Conservation (phyloP, 1,140 invertebrate species). For the Notospermus geniculatus region DNA sequence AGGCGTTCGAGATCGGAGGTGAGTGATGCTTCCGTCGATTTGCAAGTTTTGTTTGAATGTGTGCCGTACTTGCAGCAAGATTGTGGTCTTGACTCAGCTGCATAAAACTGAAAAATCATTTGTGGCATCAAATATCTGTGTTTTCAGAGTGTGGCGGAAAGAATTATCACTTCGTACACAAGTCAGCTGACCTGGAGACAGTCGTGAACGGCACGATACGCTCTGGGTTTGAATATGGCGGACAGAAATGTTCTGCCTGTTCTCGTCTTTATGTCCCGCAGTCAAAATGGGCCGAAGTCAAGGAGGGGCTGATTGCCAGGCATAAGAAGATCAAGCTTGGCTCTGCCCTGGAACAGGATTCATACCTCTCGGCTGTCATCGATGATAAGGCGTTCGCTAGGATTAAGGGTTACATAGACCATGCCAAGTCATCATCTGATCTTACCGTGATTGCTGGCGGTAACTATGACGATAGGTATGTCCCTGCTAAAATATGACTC, state of each 20-base stretch:
- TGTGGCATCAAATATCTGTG: conserved; percentile 10
- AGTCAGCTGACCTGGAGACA: conserved; percentile 78
- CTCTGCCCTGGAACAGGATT: conserved; percentile 77
- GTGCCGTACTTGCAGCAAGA: background rate
- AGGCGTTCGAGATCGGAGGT: conserved; percentile 78
- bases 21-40: conserved; percentile 56
- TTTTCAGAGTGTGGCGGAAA: conserved; percentile 92
- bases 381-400: conserved; percentile 89
- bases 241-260: conserved; percentile 98
- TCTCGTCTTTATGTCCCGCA: conserved; percentile 93
- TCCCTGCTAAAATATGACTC: conserved; percentile 15
- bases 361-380: conserved; percentile 93
- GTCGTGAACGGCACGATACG: conserved; percentile 83
- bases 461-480: conserved; percentile 75
- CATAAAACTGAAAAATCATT: background rate
- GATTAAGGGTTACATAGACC: conserved; percentile 86
- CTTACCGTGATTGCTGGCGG: conserved; percentile 86
- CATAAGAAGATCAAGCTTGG: conserved; percentile 71
- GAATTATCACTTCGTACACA: conserved; percentile 97
- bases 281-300: conserved; percentile 80
- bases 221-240: conserved; percentile 90
- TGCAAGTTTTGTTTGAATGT: background rate
- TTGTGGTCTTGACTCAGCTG: background rate
- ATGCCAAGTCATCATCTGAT: conserved; percentile 76
- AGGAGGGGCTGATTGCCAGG: conserved; percentile 44